A percentile compares a stretch with the other conserved stretches of the same genome.
Evolutionary conservation across 2,113 vertebrate species (phyloP).

Genomic region (Regulus satrapa): DNA sequence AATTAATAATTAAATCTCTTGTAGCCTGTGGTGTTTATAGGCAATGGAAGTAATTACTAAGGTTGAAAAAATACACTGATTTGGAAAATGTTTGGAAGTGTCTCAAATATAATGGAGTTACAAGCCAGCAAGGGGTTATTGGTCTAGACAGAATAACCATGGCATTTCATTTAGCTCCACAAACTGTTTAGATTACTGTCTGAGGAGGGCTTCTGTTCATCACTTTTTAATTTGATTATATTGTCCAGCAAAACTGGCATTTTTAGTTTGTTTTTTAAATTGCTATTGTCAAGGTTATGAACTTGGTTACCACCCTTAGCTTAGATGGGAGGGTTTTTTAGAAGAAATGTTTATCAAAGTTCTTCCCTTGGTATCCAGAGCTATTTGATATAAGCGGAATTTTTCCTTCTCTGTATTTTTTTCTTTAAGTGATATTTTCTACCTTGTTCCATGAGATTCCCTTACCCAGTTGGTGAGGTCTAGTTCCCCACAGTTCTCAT

Average conservation of each 20-base stretch:
- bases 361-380: not conserved
- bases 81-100: not conserved
- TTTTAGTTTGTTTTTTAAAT: not conserved
- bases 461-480: not conserved
- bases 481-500: not conserved
- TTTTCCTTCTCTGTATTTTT: not conserved
- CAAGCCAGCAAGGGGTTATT: not conserved
- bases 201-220: not conserved
- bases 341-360: not conserved
- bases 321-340: not conserved
- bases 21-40: not conserved
- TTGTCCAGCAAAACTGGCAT: not conserved
- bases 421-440: not conserved
- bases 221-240: not conserved
- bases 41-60: not conserved
- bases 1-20: not conserved
- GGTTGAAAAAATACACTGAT: not conserved
- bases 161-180: not conserved
- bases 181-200: not conserved
- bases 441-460: not conserved
- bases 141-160: not conserved
- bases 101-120: not conserved
- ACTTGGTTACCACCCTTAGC: not conserved
- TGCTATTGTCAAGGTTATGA: not conserved
- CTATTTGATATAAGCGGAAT: not conserved